These are phyloP conservation scores for Acrobasis repandana DNA, from an alignment of 2,888 invertebrate genomes.

Conservation along the genomic window DNA sequence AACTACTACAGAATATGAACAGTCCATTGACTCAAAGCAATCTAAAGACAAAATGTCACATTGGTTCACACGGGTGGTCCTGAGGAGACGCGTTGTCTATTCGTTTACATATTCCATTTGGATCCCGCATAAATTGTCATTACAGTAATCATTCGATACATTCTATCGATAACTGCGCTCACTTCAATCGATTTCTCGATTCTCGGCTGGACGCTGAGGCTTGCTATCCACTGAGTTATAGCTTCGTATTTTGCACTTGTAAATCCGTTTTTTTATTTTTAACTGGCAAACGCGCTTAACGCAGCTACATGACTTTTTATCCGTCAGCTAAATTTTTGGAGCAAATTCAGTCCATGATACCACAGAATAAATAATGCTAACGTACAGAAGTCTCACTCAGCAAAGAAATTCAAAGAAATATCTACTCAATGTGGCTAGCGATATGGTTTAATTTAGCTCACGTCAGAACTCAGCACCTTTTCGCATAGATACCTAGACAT, in stretches of 20 bases:
- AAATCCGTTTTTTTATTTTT: not conserved
- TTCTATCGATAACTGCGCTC: constrained; percentile 63
- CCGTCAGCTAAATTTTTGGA: no score
- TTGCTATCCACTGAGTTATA: not conserved
- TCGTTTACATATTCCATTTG: constrained; percentile 74
- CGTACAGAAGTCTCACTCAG: no score
- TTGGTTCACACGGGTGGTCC: constrained; percentile 68
- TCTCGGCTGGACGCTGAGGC: constrained; percentile 55
- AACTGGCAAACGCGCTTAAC: no score
- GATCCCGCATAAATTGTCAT: constrained; percentile 77
- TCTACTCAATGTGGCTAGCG: no score
- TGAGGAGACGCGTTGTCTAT: constrained; percentile 58
- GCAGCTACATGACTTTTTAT: no score
- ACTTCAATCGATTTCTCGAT: constrained; percentile 62
- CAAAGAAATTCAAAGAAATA: no score
- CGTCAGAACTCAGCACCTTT: no score
- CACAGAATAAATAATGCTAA: no score
- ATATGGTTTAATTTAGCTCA: no score
- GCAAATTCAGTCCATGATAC: no score
- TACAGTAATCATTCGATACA: constrained; percentile 73
- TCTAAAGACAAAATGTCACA: constrained; percentile 27
- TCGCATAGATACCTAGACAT: no score
- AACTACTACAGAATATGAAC: not conserved
- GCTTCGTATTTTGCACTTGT: not conserved
- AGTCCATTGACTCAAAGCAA: not conserved